Evolutionary conservation across 2,888 invertebrate genomes (phyloP).

Genomic region (Cheilosia variabilis): DNA sequence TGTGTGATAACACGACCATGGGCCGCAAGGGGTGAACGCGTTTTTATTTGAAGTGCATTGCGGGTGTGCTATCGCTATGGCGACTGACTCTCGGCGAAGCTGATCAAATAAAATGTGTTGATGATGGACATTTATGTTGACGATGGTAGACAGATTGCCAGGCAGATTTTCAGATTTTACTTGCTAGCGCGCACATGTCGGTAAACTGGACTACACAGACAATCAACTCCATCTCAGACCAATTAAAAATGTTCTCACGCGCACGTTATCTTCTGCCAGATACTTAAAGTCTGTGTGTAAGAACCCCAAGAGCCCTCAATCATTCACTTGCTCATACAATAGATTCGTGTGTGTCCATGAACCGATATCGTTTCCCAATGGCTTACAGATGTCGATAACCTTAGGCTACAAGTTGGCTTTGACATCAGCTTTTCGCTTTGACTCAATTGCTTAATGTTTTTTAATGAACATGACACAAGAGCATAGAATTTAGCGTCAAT

Average conservation of each 20-base stretch:
- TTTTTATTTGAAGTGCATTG: conserved; percentile 50
- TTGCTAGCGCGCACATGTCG: not conserved
- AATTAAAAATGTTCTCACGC: not conserved
- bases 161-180: not conserved
- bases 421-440: conserved; percentile 5
- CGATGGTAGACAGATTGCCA: conserved; percentile 2
- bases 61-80: conserved; percentile 19
- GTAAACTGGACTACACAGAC: not conserved
- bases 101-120: conserved; percentile 49
- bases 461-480: conserved; percentile 44
- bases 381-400: conserved; percentile 52
- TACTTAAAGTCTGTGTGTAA: conserved; percentile 2
- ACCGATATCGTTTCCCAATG: conserved; percentile 34
- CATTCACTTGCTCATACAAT: conserved; percentile 23
- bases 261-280: not conserved
- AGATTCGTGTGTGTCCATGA: conserved; percentile 4
- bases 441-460: conserved; percentile 17
- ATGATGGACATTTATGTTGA: conserved; percentile 47
- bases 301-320: conserved; percentile 6
- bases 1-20: conserved; percentile 41
- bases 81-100: conserved; percentile 16
- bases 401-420: conserved; percentile 3
- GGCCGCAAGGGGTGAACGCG: conserved; percentile 45
- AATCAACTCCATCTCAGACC: not conserved
- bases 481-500: conserved; percentile 44